Percentiles rank a stretch among this genome's conserved stretches.
Conservation (phyloP, 2,888 invertebrate species). For the Coelopa pilipes region DNA sequence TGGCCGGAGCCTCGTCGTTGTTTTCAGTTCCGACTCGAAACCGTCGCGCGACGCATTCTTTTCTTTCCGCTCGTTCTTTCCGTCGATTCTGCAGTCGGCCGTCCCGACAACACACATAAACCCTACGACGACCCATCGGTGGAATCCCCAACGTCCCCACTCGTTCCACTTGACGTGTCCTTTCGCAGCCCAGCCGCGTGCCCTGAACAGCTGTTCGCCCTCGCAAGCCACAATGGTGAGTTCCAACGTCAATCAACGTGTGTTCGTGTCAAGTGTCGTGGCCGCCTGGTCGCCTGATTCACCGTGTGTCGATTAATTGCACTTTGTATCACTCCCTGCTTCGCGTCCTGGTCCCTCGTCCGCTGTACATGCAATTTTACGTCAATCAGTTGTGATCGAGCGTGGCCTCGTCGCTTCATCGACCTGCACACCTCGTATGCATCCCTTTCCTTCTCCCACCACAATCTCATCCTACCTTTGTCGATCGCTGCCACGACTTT, state of each 20-base stretch:
- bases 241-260: background rate
- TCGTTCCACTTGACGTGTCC: background rate
- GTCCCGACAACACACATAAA: too few species aligned
- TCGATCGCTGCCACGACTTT: background rate
- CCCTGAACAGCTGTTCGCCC: background rate
- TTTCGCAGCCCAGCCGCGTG: background rate
- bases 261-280: background rate
- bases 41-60: background rate
- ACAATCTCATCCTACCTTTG: background rate
- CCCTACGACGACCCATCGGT: too few species aligned
- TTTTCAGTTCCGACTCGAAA: too few species aligned
- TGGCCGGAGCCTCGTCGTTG: too few species aligned
- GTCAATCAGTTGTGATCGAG: constrained; percentile 61
- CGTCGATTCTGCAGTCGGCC: background rate
- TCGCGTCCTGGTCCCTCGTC: constrained; percentile 16
- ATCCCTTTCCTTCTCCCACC: background rate
- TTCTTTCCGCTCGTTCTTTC: background rate
- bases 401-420: constrained; percentile 62
- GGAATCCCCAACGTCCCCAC: too few species aligned
- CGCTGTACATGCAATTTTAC: constrained; percentile 61
- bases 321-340: background rate
- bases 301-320: background rate
- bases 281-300: background rate
- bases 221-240: background rate
- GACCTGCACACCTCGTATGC: too few species aligned